Base-by-base conservation (phyloP, 2,888 invertebrate genomes). In the Holacanthella duospinosa region DNA sequence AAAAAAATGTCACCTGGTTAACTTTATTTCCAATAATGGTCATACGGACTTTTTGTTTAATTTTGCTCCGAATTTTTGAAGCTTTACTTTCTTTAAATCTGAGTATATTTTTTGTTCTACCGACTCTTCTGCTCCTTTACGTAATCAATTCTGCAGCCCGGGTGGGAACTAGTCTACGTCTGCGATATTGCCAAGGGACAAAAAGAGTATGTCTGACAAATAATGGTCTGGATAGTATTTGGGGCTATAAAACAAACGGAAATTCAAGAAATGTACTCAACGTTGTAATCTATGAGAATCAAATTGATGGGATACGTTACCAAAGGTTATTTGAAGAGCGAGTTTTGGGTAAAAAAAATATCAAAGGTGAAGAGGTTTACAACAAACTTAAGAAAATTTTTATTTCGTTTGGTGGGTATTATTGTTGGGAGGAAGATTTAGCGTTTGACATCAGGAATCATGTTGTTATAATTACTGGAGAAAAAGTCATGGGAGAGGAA, bases 391-490 rank as follows among this genome's bases (percentile, higher is more conserved):
- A 64, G 12, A 67, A 72, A 36, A 58, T 66, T 21, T 68, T 73
- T 29, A 57, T 64, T 9, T 48, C 61, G 48, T 60, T 60, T 44
- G 62, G 62, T 26, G 73, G 73, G 12, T 72, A 71, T 59, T 68
- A 68, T 61, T 66, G 66, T 55, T 73, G 74, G 74, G 64, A 66
- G 55, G 68, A 73, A 59, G 63, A 54, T 24, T 19, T 54, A 1
- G 43, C 62, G n/a, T 73, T 74, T 61, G 66, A 71, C 60, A 64
- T 74, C 27, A 29, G 26, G 0, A 66, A 68, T 2, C 74, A 73
- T 62, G 68, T 74, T 36, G 61, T 65, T 21, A 63, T 67, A 4
- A 60, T 62, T 19, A 65, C 69, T 0, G 70, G 71, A 21, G 68
- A 67, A 25, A 64, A 68, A 27, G 60, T 68, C 16, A 60, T 70